Percentiles rank a stretch among this genome's conserved stretches.
phyloP scores from a whole-genome alignment of 2,888 invertebrate genomes.

The Ormyrus rosae region DNA sequence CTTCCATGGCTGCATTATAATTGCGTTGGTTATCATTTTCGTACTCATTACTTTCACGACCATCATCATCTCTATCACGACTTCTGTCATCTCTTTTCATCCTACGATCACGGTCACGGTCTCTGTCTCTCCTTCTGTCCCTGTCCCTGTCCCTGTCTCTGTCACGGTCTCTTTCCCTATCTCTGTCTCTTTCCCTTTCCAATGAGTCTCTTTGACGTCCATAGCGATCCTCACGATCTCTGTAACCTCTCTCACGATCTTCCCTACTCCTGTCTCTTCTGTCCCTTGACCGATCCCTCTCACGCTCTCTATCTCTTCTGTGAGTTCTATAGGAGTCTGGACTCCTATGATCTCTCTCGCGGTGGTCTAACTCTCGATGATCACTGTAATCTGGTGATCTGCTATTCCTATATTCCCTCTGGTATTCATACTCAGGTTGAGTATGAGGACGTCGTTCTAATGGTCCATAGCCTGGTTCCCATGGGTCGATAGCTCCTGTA shows the following conservation, averaged over 20 bases:
- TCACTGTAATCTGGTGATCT: slow-evolving; percentile 70
- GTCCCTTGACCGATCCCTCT: slow-evolving; percentile 71
- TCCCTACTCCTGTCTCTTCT: slow-evolving; percentile 70
- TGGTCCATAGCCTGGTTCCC: slow-evolving; percentile 74
- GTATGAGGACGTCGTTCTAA: slow-evolving; percentile 62
- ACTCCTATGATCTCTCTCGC: slow-evolving; percentile 66
- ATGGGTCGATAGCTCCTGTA: slow-evolving; percentile 69
- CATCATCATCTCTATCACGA: slow-evolving; percentile 69
- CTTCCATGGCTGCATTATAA: slow-evolving; percentile 73
- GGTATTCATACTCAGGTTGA: slow-evolving; percentile 63
- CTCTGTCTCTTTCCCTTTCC: slow-evolving; percentile 64
- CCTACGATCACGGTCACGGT: slow-evolving; percentile 65
- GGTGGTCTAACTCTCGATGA: slow-evolving; percentile 62
- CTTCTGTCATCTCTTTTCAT: slow-evolving; percentile 65
- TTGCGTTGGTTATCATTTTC: slow-evolving; percentile 71
- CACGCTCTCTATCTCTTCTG: slow-evolving; percentile 69
- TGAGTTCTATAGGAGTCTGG: slow-evolving; percentile 70
- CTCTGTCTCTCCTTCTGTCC: slow-evolving; percentile 65
- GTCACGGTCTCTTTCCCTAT: slow-evolving; percentile 70
- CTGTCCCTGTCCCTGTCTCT: slow-evolving; percentile 67
- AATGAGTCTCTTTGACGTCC: slow-evolving; percentile 62
- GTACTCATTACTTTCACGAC: slow-evolving; percentile 71
- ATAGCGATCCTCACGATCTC: slow-evolving; percentile 68
- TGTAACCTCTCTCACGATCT: slow-evolving; percentile 69
- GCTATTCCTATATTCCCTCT: slow-evolving; percentile 67